phyloP scores from a whole-genome alignment of 30 jellyfish, hydroid and myxozoan genomes.

The Aurelia aurita complex sp. Pacific region DNA sequence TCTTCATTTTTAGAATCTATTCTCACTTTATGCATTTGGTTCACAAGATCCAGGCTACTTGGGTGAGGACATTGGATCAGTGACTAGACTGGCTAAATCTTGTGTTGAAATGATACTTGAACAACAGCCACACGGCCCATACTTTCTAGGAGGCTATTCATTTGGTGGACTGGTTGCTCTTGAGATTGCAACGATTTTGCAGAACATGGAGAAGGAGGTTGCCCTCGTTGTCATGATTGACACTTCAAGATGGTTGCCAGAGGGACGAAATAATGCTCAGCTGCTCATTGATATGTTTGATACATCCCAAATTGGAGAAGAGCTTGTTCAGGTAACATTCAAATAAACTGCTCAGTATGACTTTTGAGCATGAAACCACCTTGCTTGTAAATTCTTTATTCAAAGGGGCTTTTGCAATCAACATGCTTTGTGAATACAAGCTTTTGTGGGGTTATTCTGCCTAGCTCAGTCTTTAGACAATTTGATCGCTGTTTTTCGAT shows the following conservation, averaged over 20 bases:
- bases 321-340: slow-evolving; percentile 43
- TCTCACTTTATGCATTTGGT: slow-evolving; percentile 59
- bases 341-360: neutral
- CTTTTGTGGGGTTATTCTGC: too few relatives aligned
- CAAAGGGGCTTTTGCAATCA: too few relatives aligned
- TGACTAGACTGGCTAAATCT: slow-evolving; percentile 52
- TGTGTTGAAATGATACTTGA: slow-evolving; percentile 34
- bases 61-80: slow-evolving; percentile 67
- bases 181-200: slow-evolving; percentile 66
- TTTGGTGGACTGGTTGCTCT: slow-evolving; percentile 71
- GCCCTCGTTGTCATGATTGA: slow-evolving; percentile 74
- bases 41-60: slow-evolving; percentile 55
- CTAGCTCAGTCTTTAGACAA: too few relatives aligned
- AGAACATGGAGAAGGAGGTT: slow-evolving; percentile 47
- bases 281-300: slow-evolving; percentile 58
- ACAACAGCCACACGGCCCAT: slow-evolving; percentile 68
- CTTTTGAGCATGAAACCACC: too few relatives aligned
- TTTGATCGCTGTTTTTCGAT: too few relatives aligned
- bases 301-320: slow-evolving; percentile 15
- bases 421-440: too few relatives aligned
- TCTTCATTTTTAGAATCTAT: slow-evolving; percentile 35
- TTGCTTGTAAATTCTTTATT: too few relatives aligned
- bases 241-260: slow-evolving; percentile 71
- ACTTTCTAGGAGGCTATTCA: slow-evolving; percentile 69
- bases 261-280: slow-evolving; percentile 58